A percentile compares a stretch with the other conserved stretches of the same genome.
These are phyloP conservation scores for Cataglyphis altisquamis DNA, from an alignment of 2,888 invertebrate species.

Conservation along the genomic window DNA sequence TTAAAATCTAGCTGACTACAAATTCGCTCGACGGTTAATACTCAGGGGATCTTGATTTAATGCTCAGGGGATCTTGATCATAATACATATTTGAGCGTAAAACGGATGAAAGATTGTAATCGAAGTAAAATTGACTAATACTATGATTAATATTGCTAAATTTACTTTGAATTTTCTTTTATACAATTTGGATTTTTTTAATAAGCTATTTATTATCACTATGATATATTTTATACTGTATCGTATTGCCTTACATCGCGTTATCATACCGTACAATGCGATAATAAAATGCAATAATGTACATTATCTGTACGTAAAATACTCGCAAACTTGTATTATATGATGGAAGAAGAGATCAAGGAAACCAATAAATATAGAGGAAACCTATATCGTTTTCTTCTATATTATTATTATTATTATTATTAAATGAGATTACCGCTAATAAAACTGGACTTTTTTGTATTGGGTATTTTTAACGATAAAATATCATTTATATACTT, in stretches of 20 bases:
- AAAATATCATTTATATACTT: conserved; percentile 18
- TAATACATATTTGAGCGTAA: conserved; percentile 57
- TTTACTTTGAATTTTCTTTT: conserved; percentile 60
- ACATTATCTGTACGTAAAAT: conserved; percentile 13
- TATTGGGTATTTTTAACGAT: conserved; percentile 33
- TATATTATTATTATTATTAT: conserved; percentile 6
- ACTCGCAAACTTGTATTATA: conserved; percentile 18
- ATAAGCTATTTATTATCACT: conserved; percentile 56
- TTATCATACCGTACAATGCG: conserved; percentile 10
- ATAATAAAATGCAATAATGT: conserved; percentile 38
- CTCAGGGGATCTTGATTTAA: conserved; percentile 42
- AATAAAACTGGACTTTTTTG: conserved; percentile 35
- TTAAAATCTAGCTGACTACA: conserved; percentile 80
- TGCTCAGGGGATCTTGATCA: conserved; percentile 51
- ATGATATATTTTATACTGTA: conserved; percentile 57
- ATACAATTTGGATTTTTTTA: conserved; percentile 39
- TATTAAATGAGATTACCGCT: conserved; percentile 23
- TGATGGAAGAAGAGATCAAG: conserved; percentile 51
- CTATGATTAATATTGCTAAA: conserved; percentile 61
- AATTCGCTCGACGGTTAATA: conserved; percentile 73
- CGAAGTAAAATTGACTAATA: conserved; percentile 58
- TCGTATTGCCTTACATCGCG: conserved; percentile 33
- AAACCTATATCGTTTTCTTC: conserved; percentile 21
- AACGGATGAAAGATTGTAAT: conserved; percentile 65
- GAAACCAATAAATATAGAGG: not conserved